These are phyloP conservation scores for Drosophila navojoa DNA, from an alignment of 1,140 invertebrate genomes.

Conservation along the genomic window DNA sequence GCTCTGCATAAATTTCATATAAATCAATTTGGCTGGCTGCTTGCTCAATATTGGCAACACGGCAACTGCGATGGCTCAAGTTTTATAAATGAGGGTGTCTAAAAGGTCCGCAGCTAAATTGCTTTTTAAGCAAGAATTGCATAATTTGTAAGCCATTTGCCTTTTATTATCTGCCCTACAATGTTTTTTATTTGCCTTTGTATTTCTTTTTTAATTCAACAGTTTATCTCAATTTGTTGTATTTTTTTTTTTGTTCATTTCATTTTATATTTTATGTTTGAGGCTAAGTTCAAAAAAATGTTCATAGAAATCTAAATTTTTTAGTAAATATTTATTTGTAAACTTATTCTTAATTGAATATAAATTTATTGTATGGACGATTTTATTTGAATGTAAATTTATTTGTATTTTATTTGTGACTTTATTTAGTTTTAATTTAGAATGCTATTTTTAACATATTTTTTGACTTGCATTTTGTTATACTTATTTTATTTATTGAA, in stretches of 20 bases:
- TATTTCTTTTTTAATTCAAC: conserved; percentile 20
- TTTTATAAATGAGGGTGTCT: conserved; percentile 36
- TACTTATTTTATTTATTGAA: too few relatives aligned
- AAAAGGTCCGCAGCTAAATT: conserved; percentile 56
- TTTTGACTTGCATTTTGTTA: too few relatives aligned
- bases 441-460: too few relatives aligned
- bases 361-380: too few relatives aligned
- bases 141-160: conserved; percentile 60
- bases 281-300: too few relatives aligned
- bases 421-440: too few relatives aligned
- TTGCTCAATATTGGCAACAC: conserved; percentile 31
- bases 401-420: not conserved
- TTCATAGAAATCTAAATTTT: too few relatives aligned
- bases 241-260: not conserved
- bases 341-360: too few relatives aligned
- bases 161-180: conserved; percentile 35
- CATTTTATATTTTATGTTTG: not conserved
- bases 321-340: too few relatives aligned
- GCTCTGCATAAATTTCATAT: conserved; percentile 74
- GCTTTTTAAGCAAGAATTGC: conserved; percentile 72
- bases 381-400: not conserved
- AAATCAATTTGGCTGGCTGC: conserved; percentile 64
- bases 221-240: conserved; percentile 3
- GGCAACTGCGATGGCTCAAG: not conserved
- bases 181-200: too few relatives aligned